Base-by-base conservation (phyloP, 37 sponge, comb jelly and placozoan genomes). In the Spongilla lacustris region DNA sequence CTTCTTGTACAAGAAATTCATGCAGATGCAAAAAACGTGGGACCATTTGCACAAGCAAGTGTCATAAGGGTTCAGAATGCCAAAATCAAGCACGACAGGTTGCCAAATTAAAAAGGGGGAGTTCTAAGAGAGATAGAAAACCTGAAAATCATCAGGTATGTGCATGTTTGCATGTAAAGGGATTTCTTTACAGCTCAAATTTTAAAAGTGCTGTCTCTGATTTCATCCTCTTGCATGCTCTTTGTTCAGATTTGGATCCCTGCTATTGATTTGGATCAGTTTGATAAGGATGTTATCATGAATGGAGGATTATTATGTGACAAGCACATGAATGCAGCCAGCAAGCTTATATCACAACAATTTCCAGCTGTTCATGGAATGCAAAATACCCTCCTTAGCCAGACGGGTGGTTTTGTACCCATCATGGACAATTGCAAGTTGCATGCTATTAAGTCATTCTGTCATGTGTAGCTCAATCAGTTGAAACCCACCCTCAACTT, bases 1-100 rank as follows among this genome's bases (percentile, higher is more conserved):
- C 33, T 4, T 66, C 35, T 25, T 88, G 88, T 50, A 19, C 30
- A 67, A 36, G 50, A 37, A 26, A 70, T 12, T 12, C 34, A 26
- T 82, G 88, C 37, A 36, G 71, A 35, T 88, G 50, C 33, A 13
- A 23, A 50, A 68, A 26, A n/a, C 24, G 24, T 23, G 77, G 75
- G 28, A 41, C 32, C 22, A 50, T 67, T 23, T 87, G 88, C 71
- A 29, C 83, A 4, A 36, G 83, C 66, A 71, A 81, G 28, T 88
- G 83, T 50, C 82, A 88, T 26, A 17, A 30, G 36, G 88, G 88
- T 66, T 25, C 23, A 69, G 22, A 69, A 75, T 88, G 88, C 71
- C 46, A 13, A 32, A 87, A 87, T 46, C 46, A 46, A 46, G 8
- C 46, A 46, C 8, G 46, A 46, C 46, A 46, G 46, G 46, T 46